Base-by-base conservation (phyloP, 2,113 vertebrate species). In the Melanerpes aurifrons region DNA sequence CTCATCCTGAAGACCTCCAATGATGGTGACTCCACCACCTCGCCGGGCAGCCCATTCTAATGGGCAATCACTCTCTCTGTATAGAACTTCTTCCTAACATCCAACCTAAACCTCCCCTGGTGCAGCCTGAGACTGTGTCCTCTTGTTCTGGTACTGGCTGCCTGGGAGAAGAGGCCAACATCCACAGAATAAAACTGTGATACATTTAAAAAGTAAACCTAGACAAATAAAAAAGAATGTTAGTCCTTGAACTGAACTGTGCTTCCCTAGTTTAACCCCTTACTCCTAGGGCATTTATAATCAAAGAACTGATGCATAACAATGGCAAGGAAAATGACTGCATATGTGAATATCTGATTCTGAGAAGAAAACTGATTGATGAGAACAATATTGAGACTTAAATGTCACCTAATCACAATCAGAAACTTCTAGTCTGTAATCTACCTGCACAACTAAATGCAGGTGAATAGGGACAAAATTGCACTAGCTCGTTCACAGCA, bases 341-440 rank as follows among this genome's bases (percentile, higher is more conserved):
- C 12, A 13, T 19, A 6, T 68, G 68, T 56, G 84, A 94, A 67
- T 45, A 72, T 8, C 66, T 84, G n/a, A 75, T 48, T 16, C 56
- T 91, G 80, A 94, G 86, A 93, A 93, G 86, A 89, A 95, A 77
- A 57, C 58, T 82, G 91, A 89, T 64, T 91, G 85, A 63, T 28
- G 70, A 87, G 69, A 93, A 86, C 26, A 90, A 87, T 75, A 86
- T 75, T 91, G 63, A 83, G 53, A 35, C 3, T 79, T 84, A 86
- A 90, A 75, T 88, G 95, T 67, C 76, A 70, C 62, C 72, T 89
- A 88, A 92, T 97, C 59, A 81, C 68, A 96, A 94, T 92, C 95
- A 96, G 93, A 25, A 68, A 69, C 56, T 82, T 87, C 48, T 29
- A 67, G 35, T 32, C 79, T 64, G 79, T 63, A 87, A 91, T 89